phyloP scores from a whole-genome alignment of 2,888 invertebrate genomes.

The Tromatobia lineatoria region DNA sequence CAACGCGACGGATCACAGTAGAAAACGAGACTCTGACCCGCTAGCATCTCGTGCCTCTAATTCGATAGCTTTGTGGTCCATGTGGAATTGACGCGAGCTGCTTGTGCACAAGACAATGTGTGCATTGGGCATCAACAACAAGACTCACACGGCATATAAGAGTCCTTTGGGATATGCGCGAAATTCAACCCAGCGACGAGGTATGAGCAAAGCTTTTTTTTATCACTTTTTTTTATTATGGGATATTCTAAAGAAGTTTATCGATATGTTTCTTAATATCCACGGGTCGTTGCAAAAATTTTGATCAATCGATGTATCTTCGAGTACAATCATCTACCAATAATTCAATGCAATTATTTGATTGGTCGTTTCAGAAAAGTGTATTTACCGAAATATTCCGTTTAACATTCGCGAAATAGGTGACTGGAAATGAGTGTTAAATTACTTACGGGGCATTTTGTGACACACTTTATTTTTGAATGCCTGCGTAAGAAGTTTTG shows the following conservation, averaged over 20 bases:
- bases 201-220: slow-evolving; percentile 62
- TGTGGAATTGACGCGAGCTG: slow-evolving; percentile 4
- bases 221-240: not conserved
- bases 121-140: slow-evolving; percentile 43
- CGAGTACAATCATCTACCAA: too few relatives aligned
- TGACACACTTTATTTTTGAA: too few relatives aligned
- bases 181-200: slow-evolving; percentile 69
- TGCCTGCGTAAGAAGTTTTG: too few relatives aligned
- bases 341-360: too few relatives aligned
- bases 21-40: not conserved
- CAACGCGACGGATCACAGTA: slow-evolving; percentile 1
- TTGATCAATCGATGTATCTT: too few relatives aligned
- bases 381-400: too few relatives aligned
- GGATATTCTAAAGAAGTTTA: not conserved
- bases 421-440: too few relatives aligned
- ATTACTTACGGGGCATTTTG: too few relatives aligned
- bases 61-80: not conserved
- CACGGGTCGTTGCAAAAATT: too few relatives aligned
- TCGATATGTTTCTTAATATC: not conserved
- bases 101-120: slow-evolving; percentile 56
- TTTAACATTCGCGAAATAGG: too few relatives aligned
- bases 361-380: too few relatives aligned
- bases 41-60: not conserved
- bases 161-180: slow-evolving; percentile 72
- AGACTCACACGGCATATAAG: slow-evolving; percentile 30